Base-by-base conservation (phyloP, 2,888 invertebrate genomes). In the Panopea generosa region DNA sequence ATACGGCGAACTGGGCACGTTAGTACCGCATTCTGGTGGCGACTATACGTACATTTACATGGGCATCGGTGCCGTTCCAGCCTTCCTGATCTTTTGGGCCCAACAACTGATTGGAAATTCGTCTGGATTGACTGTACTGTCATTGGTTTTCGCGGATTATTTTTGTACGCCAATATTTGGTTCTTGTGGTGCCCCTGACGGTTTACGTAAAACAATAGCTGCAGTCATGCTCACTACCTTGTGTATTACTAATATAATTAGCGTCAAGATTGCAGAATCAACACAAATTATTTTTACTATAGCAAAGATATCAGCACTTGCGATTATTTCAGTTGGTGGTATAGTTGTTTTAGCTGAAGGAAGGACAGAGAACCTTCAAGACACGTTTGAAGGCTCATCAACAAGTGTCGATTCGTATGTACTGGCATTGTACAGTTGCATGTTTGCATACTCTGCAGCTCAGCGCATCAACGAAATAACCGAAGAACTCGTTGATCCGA, bases 281-380 rank as follows among this genome's bases (percentile, higher is more conserved):
- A 97, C 98, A 63, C 98, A 98, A 93, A 98, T 98, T 93, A 95
- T 97, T 83, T 98, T 98, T 93, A 98, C 98, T 29, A 96, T 96
- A 65, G 97, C 97, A 67, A 98, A 98, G 93, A 93, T 98, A 82
- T 95, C 96, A 70, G 98, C 98, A 57, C 96, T 98, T 81, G 94
- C 96, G 68, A 96, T 98, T 88, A 96, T 98, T 82, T 96, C 98
- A 86, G 94, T 95, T 88, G 97, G 97, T 76, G 98, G 98, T 86
- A 95, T 96, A 83, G 97, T 96, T 93, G 97, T 97, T 93, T 94
- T 98, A 82, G 94, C 95, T 91, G 95, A 96, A 95, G 98, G 96
- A 95, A 94, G 94, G 93, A 89, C 29, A 2, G 52, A 61, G 2
- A 50, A 61, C 20, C 55, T 69, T 7, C 9, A 22, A 0, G 45